A percentile compares a stretch with the other conserved stretches of the same genome.
phyloP scores from a whole-genome alignment of 2,888 invertebrate genomes.

The Entomobrya multifasciata region DNA sequence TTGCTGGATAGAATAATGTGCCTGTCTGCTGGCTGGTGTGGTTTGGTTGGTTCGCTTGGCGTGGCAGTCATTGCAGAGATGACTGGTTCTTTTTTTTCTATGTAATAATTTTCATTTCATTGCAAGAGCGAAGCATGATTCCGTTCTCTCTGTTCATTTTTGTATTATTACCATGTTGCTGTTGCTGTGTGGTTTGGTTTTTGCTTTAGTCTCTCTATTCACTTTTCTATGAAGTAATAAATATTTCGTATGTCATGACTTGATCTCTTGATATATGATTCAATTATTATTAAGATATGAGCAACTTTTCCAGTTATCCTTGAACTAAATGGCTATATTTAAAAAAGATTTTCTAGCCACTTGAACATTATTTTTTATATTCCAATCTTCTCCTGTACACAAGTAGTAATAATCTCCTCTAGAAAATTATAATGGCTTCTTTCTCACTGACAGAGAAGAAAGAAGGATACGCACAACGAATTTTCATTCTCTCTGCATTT shows the following conservation, averaged over 20 bases:
- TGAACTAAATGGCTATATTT: constrained; percentile 70
- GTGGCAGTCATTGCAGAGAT: background rate
- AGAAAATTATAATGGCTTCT: constrained; percentile 47
- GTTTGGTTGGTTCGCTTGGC: background rate
- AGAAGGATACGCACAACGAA: background rate
- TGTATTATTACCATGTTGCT: too few relatives aligned
- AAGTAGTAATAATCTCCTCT: constrained; percentile 35
- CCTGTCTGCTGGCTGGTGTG: background rate
- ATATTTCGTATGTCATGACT: constrained; percentile 66
- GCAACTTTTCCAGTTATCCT: constrained; percentile 68
- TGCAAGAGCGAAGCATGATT: background rate
- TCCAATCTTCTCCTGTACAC: constrained; percentile 53
- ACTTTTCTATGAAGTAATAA: constrained; percentile 67
- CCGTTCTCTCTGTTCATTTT: too few relatives aligned
- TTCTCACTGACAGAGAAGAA: constrained; percentile 32
- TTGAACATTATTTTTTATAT: constrained; percentile 53
- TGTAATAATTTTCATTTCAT: background rate
- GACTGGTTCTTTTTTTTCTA: background rate
- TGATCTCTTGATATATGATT: constrained; percentile 71
- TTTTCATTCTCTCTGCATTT: background rate
- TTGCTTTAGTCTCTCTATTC: background rate
- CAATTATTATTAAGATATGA: constrained; percentile 72
- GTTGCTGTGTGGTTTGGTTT: background rate
- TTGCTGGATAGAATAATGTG: background rate
- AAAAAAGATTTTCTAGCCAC: constrained; percentile 43